Evolutionary conservation across 1,140 invertebrate genomes (phyloP), one percentile per base, ranked within the genome.

Genomic region (Zaprionus tsacasi): DNA sequence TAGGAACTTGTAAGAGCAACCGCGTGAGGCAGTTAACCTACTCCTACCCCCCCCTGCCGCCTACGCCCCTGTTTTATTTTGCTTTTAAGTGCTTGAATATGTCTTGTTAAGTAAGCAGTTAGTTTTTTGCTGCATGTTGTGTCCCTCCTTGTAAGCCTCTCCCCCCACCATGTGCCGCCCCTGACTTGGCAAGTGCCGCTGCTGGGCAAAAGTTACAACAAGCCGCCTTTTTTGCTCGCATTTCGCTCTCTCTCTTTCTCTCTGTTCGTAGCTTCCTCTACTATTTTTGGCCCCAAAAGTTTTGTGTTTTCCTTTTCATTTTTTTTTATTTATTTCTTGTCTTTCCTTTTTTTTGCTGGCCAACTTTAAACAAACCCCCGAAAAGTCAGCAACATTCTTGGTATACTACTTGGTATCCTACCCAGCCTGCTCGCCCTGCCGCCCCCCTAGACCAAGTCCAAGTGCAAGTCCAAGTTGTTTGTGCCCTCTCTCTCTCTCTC

Each of bases 91-190:
- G 83, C 83, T 87, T 88, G 83, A 88, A 87, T 87, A 87, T 87
- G 83, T 87, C 83, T 87, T 87, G 83, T 87, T 87, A 87, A 87
- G 83, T 87, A 87, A 87, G 83, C 83, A 88, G 83, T 87, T 88
- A 87, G 83, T 87, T 87, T 83, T 87, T 79, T 87, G 76, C 38
- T 68, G 52, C 65, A 79, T 79, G 82, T 80, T 77, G 70, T 71
- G 64, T 52, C 15, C 48, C 30, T 12, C 21, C 21, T 21, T 1
- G 21, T 21, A 13, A n/a, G 1, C 40, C n/a, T 2, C 45, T 10
- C 36, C 21, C n/a, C 8, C 64, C 27, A 33, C 6, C 13, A n/a
- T 15, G 36, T 27, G 12, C 56, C 50, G 40, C 59, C 52, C 68
- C 73, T 67, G 21, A 21, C 21, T 30, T 68, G 40, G 65, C 60